phyloP scores from a whole-genome alignment of 1,140 invertebrate species.

The Babylonia areolata region DNA sequence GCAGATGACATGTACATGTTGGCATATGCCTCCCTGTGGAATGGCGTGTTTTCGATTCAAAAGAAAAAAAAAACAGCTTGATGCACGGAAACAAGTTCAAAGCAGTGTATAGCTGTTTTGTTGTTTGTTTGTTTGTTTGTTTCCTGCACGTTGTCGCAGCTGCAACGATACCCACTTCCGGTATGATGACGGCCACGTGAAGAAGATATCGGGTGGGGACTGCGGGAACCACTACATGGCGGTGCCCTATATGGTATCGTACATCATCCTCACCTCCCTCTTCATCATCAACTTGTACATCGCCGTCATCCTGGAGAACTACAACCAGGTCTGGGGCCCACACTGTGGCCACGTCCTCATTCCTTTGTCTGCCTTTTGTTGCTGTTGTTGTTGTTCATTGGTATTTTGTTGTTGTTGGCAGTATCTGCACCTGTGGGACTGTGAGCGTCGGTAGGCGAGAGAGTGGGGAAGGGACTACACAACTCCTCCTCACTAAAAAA shows the following conservation, averaged over 20 bases:
- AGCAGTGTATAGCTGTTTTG: no score
- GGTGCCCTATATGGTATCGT: conserved; percentile 95
- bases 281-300: conserved; percentile 99
- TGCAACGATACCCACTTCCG: conserved; percentile 82
- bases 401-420: neutral
- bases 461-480: no score
- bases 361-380: neutral
- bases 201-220: conserved; percentile 82
- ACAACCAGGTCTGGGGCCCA: conserved; percentile 81
- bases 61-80: no score
- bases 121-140: no score
- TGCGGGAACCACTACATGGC: conserved; percentile 93
- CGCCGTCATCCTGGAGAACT: conserved; percentile 97
- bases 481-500: no score
- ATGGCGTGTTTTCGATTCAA: no score
- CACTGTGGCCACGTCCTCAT: no score
- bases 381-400: neutral
- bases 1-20: no score
- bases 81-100: no score
- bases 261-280: conserved; percentile 97
- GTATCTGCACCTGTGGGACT: no score
- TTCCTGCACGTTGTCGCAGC: conserved; percentile 33
- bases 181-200: conserved; percentile 79
- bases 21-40: no score
- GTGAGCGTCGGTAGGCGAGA: no score